Conservation (phyloP, 2,113 vertebrate genomes). For the Amazona vittata region DNA sequence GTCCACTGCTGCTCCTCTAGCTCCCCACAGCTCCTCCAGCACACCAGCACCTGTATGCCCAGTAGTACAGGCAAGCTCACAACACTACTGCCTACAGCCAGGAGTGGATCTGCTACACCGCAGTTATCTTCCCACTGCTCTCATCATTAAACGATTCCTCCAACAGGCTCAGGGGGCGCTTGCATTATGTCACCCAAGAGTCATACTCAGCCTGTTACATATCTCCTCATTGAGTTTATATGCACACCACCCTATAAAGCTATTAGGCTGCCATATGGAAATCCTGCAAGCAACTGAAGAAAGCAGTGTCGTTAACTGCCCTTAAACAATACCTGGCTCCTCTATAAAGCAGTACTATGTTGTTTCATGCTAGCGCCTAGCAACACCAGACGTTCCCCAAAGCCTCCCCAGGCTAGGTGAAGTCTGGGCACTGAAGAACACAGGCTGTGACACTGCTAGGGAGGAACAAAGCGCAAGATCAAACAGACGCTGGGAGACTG, state of each 20-base stretch:
- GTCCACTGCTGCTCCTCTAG: neutral
- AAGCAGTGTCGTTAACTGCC: neutral
- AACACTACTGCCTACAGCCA: neutral
- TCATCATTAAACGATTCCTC: neutral
- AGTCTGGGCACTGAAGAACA: rapidly evolving
- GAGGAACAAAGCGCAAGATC: neutral
- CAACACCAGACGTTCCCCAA: neutral
- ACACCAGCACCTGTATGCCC: neutral
- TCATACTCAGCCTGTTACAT: neutral
- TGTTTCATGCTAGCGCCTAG: neutral
- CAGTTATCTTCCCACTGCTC: neutral
- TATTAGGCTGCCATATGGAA: neutral
- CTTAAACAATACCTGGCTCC: neutral
- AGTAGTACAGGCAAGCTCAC: neutral
- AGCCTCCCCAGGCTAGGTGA: neutral
- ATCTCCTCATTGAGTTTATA: neutral
- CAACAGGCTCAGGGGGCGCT: neutral
- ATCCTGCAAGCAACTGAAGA: neutral
- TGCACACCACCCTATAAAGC: neutral
- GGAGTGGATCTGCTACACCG: neutral
- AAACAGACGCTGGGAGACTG: neutral
- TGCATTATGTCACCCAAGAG: neutral
- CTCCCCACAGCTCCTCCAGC: neutral
- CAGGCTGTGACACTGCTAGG: neutral
- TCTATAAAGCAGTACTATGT: neutral